Base-by-base conservation (phyloP, 2,888 invertebrate genomes). In the Sphaeridia pumilis region DNA sequence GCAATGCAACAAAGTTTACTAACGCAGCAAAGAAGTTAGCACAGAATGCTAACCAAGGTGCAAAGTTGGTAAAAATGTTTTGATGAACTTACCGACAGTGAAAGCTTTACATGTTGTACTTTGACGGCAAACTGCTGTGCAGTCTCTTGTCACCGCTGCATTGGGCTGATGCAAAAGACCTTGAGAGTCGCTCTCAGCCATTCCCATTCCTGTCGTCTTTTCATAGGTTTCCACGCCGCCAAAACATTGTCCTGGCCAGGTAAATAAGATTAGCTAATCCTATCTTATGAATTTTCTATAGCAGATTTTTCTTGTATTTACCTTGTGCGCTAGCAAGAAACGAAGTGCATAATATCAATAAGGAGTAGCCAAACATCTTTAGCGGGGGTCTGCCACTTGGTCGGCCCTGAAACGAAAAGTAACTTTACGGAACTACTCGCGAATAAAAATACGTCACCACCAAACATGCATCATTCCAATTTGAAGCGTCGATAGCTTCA, bases 191-290 rank as follows among this genome's bases (percentile, higher is more conserved):
- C 62, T 67, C 50, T 61, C 67, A 38, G 64, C 56, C 58, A 66
- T 67, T 47, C 63, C 67, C 63, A 68, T 70, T 34, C 70, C 70
- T 3, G 70, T 67, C 3, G 70, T 70, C 64, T 72, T 72, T 61
- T 72, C 72, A 55, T 70, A 71, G 3, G 71, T 70, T 60, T 71
- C 70, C 34, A 71, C 69, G 10, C 72, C 72, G 7, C 72, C 72
- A 59, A 72, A 72, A 62, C 72, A 72, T 64, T 70, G 67, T 45
- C 66, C 69, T 69, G 50, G 14, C 31, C 31, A 41, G 41, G 17
- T 17, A 41, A 20, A 41, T 12, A 31, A 12, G 14, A 31, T 31
- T 31, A 31, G 10, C n/a, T n/a, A 31, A 12, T 31, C n/a, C 34
- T 31, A 31, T 10, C 14, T 31, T 10, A 31, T 10, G 14, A 44